Percentiles rank a stretch among this genome's conserved stretches.
phyloP scores from a whole-genome alignment of 2,797 vertebrate species.

The Cossypha heuglini region DNA sequence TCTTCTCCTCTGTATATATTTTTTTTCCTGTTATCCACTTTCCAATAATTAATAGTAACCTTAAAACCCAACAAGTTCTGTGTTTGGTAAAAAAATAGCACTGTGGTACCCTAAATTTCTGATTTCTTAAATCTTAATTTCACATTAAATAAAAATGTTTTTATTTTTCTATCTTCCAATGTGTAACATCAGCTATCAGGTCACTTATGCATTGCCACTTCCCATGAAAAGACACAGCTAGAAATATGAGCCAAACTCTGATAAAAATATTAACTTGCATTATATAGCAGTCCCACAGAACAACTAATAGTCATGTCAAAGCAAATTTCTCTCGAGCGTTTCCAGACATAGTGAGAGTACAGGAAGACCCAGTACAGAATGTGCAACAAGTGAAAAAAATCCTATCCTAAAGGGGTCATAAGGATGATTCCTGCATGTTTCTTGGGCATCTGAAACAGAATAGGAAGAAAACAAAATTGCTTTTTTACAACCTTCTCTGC shows the following conservation, averaged over 20 bases:
- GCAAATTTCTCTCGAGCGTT: neutral
- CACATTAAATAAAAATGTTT: neutral
- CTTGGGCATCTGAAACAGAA: neutral
- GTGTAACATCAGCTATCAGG: neutral
- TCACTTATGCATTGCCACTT: neutral
- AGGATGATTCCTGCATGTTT: neutral
- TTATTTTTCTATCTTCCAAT: neutral
- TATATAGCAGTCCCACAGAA: neutral
- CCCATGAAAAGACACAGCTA: neutral
- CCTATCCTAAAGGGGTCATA: neutral
- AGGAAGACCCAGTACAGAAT: neutral
- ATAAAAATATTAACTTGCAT: neutral
- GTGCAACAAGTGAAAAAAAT: neutral
- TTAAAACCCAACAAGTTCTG: neutral
- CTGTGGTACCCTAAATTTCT: neutral
- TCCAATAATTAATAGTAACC: neutral
- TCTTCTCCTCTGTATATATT: neutral
- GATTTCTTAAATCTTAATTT: neutral
- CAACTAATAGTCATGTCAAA: neutral
- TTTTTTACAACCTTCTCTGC: neutral
- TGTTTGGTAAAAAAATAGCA: neutral
- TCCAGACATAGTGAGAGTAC: neutral
- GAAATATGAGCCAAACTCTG: neutral
- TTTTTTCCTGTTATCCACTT: neutral
- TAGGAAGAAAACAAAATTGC: neutral